Percentiles rank a stretch among this genome's conserved stretches.
Evolutionary conservation across 2,113 vertebrate genomes (phyloP).

Genomic region (Pelobates fuscus): DNA sequence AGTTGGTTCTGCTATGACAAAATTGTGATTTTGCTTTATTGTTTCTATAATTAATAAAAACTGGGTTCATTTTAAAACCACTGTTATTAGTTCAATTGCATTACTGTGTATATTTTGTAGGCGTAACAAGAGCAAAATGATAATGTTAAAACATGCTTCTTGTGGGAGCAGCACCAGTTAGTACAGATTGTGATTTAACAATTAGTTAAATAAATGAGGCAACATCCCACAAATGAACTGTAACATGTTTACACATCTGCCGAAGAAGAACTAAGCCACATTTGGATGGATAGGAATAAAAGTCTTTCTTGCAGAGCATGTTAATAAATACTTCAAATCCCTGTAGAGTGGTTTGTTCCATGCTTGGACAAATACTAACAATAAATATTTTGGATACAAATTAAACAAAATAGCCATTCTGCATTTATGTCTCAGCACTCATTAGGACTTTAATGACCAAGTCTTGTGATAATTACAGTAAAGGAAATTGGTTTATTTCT

Average conservation of each 20-base stretch:
- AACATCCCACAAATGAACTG: constrained; percentile 39
- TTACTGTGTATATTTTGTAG: neutral
- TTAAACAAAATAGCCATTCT: constrained; percentile 4
- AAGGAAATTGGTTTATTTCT: no score
- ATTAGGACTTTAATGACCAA: neutral
- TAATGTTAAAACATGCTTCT: constrained; percentile 14
- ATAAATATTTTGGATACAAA: constrained; percentile 32
- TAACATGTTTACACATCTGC: constrained; percentile 44
- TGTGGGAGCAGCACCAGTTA: constrained; percentile 24
- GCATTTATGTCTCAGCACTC: neutral
- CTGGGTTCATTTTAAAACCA: no score
- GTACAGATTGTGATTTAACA: constrained; percentile 42
- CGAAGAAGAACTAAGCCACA: constrained; percentile 14
- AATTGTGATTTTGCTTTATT: no score
- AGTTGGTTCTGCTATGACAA: no score
- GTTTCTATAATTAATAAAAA: no score
- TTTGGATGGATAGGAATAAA: constrained; percentile 39
- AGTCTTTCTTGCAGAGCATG: constrained; percentile 18
- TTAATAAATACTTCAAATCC: constrained; percentile 39
- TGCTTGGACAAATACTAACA: constrained; percentile 39
- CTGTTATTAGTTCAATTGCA: neutral
- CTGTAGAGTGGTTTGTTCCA: constrained; percentile 26
- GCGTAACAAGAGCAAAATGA: neutral
- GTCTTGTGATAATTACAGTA: neutral
- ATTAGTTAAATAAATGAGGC: constrained; percentile 43